Conservation (phyloP, 2,113 vertebrate genomes). For the Pongo abelii region DNA sequence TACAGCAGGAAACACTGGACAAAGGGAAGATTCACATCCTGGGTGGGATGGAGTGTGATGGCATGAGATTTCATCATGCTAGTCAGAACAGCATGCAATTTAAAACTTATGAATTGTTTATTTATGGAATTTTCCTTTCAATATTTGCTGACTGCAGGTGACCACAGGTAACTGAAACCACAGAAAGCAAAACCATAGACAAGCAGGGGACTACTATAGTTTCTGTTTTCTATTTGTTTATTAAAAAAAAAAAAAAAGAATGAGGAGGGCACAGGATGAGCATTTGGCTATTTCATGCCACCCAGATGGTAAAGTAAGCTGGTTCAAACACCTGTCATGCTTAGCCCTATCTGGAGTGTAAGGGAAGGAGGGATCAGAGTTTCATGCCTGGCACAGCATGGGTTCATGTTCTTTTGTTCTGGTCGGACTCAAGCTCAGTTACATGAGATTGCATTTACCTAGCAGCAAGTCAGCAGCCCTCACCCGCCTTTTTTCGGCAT, state of each 20-base stretch:
- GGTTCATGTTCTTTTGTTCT: background rate
- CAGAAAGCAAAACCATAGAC: background rate
- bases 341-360: background rate
- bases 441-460: background rate
- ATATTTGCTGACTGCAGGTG: background rate
- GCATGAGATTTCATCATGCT: background rate
- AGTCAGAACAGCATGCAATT: background rate
- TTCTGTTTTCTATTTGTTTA: background rate
- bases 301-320: background rate
- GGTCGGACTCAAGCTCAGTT: background rate
- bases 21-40: background rate
- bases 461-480: background rate
- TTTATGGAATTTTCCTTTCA: background rate
- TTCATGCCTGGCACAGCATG: background rate
- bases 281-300: background rate
- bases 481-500: background rate
- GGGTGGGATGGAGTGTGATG: background rate
- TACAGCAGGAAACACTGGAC: background rate
- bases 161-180: background rate
- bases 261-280: background rate
- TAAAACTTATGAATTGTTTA: background rate
- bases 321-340: background rate
- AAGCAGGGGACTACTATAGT: background rate
- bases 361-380: background rate
- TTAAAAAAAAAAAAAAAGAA: background rate